Evolutionary conservation across 2,113 vertebrate species (phyloP).

Genomic region (Ammospiza nelsoni): DNA sequence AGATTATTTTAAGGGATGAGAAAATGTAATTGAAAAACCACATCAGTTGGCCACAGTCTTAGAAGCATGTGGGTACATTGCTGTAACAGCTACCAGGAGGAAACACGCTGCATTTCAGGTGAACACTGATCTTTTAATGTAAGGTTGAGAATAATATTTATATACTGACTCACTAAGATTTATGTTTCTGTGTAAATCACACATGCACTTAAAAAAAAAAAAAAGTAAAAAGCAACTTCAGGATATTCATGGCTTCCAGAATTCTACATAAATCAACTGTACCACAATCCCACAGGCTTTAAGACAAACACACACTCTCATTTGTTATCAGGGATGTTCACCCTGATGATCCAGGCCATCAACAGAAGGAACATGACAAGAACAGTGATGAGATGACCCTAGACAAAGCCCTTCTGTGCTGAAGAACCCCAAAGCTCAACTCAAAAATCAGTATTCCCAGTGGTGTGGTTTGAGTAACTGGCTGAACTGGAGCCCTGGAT

Average conservation of each 20-base stretch:
- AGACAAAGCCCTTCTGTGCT: not conserved
- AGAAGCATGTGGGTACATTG: constrained; percentile 20
- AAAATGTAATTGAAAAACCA: constrained; percentile 60
- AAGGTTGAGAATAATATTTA: constrained; percentile 57
- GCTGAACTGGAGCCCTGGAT: not conserved
- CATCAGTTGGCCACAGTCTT: constrained; percentile 34
- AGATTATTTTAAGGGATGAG: constrained; percentile 37
- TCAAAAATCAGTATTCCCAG: not conserved
- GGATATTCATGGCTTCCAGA: constrained; percentile 57
- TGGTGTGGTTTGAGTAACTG: not conserved
- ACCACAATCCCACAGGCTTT: constrained; percentile 41
- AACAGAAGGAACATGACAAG: not conserved
- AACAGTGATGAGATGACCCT: not conserved
- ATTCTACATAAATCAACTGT: constrained; percentile 62
- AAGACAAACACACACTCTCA: not conserved
- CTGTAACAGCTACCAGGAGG: constrained; percentile 28
- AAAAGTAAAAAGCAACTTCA: not conserved
- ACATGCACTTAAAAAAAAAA: constrained; percentile 47
- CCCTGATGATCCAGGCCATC: not conserved
- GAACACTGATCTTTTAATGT: constrained; percentile 37
- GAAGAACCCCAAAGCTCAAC: not conserved
- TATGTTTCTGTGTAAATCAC: constrained; percentile 70
- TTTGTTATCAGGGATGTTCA: not conserved
- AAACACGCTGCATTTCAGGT: constrained; percentile 54
- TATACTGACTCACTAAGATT: constrained; percentile 64